These are phyloP conservation scores for Thunnus maccoyii DNA, from an alignment of 2,113 vertebrate species.

Conservation along the genomic window DNA sequence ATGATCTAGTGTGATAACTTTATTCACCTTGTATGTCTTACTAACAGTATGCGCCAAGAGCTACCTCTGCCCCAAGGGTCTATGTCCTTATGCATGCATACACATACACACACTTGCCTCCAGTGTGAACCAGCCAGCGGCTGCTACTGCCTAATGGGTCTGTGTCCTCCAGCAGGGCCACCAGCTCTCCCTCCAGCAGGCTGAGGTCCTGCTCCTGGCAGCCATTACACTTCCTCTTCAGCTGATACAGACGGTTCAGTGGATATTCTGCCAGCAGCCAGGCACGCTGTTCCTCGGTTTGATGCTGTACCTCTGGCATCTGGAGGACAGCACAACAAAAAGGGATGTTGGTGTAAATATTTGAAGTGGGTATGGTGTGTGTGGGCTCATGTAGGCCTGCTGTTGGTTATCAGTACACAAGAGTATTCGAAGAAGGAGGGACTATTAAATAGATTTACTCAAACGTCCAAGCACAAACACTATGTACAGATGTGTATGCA, in stretches of 20 bases:
- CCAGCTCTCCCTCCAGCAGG: conserved; percentile 94
- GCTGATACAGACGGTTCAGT: conserved; percentile 86
- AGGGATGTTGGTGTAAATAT: conserved; percentile 34
- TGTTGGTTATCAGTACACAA: not conserved
- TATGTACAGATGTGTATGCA: not conserved
- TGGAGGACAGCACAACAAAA: conserved; percentile 50
- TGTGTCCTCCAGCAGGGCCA: conserved; percentile 91
- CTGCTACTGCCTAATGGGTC: conserved; percentile 92
- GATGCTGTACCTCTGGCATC: conserved; percentile 87
- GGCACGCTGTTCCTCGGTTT: conserved; percentile 89
- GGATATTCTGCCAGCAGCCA: conserved; percentile 87
- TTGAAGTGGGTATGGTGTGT: conserved; percentile 23
- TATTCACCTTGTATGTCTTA: conserved; percentile 22
- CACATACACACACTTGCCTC: conserved; percentile 85
- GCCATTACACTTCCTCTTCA: conserved; percentile 96
- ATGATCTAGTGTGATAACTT: conserved; percentile 42
- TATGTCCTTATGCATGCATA: not conserved
- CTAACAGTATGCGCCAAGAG: not conserved
- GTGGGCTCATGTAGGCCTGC: not conserved
- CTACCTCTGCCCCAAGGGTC: not conserved
- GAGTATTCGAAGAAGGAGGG: not conserved
- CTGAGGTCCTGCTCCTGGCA: conserved; percentile 93
- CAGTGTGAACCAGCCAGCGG: conserved; percentile 96
- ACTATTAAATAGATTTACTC: conserved; percentile 1
- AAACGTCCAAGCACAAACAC: not conserved